Percentiles rank a stretch among this genome's conserved stretches.
These are phyloP conservation scores for Drosophila maculinotata DNA, from an alignment of 2,888 invertebrate species.

Conservation along the genomic window DNA sequence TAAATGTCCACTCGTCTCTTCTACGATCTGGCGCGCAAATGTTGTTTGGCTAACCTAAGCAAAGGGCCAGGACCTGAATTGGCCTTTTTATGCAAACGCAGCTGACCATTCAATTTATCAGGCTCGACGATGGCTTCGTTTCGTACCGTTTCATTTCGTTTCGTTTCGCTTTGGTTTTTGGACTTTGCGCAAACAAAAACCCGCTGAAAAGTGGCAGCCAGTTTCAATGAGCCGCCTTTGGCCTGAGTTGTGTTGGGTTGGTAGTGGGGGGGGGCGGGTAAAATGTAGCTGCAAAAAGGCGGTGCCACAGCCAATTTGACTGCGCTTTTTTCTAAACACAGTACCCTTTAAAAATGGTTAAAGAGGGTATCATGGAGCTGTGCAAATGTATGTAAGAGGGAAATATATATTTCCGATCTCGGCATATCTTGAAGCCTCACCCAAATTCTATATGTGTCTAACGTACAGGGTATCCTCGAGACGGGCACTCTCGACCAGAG, in stretches of 20 bases:
- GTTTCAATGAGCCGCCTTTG: slow-evolving; percentile 53
- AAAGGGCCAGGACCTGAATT: slow-evolving; percentile 39
- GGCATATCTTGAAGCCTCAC: too few relatives aligned
- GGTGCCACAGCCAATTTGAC: slow-evolving; percentile 59
- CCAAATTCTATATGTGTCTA: too few relatives aligned
- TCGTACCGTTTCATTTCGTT: slow-evolving; percentile 23
- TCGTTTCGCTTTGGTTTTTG: slow-evolving; percentile 26
- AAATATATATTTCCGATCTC: too few relatives aligned
- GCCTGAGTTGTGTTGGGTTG: neutral
- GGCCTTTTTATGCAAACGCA: slow-evolving; percentile 70
- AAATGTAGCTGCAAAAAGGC: slow-evolving; percentile 28
- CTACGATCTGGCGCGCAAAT: slow-evolving; percentile 43
- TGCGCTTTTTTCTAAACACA: slow-evolving; percentile 35
- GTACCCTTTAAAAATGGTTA: too few relatives aligned
- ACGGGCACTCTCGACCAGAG: too few relatives aligned
- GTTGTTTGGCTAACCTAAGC: slow-evolving; percentile 49
- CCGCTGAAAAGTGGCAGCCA: slow-evolving; percentile 58
- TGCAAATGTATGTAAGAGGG: too few relatives aligned
- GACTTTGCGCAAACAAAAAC: slow-evolving; percentile 72
- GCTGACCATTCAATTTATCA: slow-evolving; percentile 78
- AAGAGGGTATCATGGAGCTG: too few relatives aligned
- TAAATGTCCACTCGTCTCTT: slow-evolving; percentile 22
- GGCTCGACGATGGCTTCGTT: slow-evolving; percentile 59
- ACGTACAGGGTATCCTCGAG: too few relatives aligned
- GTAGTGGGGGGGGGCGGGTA: neutral